Percentiles rank a stretch among this genome's conserved stretches.
phyloP scores from a whole-genome alignment of 2,888 invertebrate genomes.

The Eudemis profundana region DNA sequence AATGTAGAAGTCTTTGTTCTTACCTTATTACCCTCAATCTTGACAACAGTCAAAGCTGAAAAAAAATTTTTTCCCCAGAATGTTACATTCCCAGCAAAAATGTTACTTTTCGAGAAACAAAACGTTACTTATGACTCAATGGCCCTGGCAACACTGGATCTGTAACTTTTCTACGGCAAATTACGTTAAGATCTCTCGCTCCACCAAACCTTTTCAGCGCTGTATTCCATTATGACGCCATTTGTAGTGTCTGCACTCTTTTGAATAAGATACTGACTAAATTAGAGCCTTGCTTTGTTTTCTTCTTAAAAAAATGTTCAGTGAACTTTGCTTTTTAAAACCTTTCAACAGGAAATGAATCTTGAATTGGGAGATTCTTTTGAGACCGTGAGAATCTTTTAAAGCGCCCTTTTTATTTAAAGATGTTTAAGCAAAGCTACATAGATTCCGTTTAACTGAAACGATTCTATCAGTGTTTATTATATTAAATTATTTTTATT shows the following conservation, averaged over 20 bases:
- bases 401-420: slow-evolving; percentile 10
- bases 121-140: too few species aligned
- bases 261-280: slow-evolving; percentile 40
- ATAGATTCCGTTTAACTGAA: background rate
- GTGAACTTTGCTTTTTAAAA: slow-evolving; percentile 25
- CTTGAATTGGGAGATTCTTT: slow-evolving; percentile 3
- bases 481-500: background rate
- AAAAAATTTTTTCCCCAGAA: too few species aligned
- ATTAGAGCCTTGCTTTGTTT: slow-evolving; percentile 35
- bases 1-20: too few species aligned
- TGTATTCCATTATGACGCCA: slow-evolving; percentile 37
- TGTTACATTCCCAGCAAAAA: too few species aligned
- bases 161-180: slow-evolving; percentile 41
- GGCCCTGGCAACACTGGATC: too few species aligned
- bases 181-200: slow-evolving; percentile 40
- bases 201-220: slow-evolving; percentile 39
- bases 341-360: background rate
- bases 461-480: background rate
- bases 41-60: too few species aligned
- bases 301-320: slow-evolving; percentile 23
- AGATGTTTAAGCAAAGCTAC: background rate
- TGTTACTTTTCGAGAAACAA: too few species aligned
- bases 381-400: slow-evolving; percentile 1
- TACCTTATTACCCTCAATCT: too few species aligned
- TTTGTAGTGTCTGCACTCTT: slow-evolving; percentile 42